Evolutionary conservation across 2,888 invertebrate species (phyloP).

Genomic region (Thecophora atra): DNA sequence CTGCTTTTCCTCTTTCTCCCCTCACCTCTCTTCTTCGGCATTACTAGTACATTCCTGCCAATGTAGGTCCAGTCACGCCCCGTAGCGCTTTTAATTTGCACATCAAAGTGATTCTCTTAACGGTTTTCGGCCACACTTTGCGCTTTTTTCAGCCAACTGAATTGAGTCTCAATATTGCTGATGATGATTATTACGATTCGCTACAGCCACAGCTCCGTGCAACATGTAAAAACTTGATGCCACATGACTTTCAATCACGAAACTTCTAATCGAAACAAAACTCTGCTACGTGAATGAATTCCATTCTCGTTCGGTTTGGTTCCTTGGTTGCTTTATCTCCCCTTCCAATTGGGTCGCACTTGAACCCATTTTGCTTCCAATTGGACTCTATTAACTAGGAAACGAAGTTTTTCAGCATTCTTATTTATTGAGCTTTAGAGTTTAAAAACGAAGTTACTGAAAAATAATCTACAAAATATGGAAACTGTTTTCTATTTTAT

Average conservation of each 20-base stretch:
- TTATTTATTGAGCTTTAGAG: too few species aligned
- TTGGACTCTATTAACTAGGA: neutral
- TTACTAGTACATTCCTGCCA: too few species aligned
- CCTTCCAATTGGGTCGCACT: neutral
- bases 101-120: neutral
- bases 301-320: neutral
- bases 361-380: neutral
- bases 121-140: neutral
- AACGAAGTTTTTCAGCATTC: too few species aligned
- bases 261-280: conserved; percentile 9
- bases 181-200: neutral
- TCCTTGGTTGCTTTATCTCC: neutral
- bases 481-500: too few species aligned
- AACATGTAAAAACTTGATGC: neutral
- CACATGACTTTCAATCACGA: too few species aligned
- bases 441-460: too few species aligned
- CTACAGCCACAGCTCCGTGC: conserved; percentile 19
- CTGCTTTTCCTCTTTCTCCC: too few species aligned
- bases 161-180: neutral
- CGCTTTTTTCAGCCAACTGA: neutral
- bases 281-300: conserved; percentile 23
- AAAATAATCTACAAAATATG: too few species aligned
- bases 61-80: too few species aligned
- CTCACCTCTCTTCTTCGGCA: too few species aligned
- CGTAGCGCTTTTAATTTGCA: neutral